Conservation (phyloP, 2,797 vertebrate species). For the Melopsittacus undulatus region DNA sequence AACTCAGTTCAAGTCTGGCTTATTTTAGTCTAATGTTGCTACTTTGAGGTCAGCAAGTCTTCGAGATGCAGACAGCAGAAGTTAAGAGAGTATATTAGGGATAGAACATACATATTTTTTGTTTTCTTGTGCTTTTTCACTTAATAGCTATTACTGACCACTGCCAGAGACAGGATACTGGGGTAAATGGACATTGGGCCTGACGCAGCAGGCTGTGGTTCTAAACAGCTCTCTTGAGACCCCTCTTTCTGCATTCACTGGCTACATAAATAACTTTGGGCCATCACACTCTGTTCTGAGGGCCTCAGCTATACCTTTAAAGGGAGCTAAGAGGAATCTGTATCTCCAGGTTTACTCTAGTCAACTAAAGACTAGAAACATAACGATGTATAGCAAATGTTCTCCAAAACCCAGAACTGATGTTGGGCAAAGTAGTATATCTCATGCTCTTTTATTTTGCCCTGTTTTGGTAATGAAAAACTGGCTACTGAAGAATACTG, state of each 20-base stretch:
- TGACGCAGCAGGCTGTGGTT: constrained; percentile 17
- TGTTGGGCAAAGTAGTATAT: neutral
- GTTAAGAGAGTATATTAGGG: neutral
- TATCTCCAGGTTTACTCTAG: neutral
- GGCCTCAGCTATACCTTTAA: neutral
- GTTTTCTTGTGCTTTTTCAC: constrained; percentile 2
- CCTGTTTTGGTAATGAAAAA: neutral
- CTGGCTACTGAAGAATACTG: neutral
- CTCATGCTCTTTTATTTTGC: neutral
- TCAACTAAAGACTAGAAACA: neutral
- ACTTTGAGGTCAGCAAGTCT: neutral
- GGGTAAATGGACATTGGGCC: neutral
- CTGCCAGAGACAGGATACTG: neutral
- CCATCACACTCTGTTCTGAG: neutral
- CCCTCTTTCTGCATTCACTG: neutral
- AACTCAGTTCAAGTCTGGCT: neutral
- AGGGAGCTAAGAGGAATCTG: neutral
- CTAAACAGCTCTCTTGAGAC: constrained; percentile 1
- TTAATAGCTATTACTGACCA: constrained; percentile 29
- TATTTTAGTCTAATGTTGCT: neutral
- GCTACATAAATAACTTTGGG: neutral
- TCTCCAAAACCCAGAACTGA: neutral
- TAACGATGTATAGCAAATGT: neutral
- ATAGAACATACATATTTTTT: neutral
- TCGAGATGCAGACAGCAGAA: neutral